Conservation (phyloP, 2,888 invertebrate species). For the Drosophila cognata region DNA sequence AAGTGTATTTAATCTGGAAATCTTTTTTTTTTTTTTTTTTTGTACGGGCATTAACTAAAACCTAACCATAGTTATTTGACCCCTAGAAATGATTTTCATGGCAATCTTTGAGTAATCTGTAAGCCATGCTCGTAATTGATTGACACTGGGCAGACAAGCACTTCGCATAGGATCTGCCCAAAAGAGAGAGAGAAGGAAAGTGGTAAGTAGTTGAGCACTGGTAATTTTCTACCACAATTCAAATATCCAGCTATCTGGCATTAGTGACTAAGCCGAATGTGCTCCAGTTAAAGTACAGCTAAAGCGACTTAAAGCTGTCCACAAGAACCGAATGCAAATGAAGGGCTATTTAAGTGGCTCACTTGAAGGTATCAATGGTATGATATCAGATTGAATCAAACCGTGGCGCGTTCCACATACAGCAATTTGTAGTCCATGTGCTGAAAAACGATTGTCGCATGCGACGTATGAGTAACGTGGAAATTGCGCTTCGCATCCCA, state of each 20-base stretch:
- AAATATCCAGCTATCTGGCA: not conserved
- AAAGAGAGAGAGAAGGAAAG: not conserved
- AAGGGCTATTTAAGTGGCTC: constrained; percentile 15
- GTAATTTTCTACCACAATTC: not conserved
- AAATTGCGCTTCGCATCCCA: not conserved
- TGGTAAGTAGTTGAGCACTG: not conserved
- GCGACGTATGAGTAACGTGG: constrained; percentile 39
- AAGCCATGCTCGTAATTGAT: not conserved
- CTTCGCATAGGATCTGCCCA: not conserved
- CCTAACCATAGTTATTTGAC: not conserved
- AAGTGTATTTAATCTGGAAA: not conserved
- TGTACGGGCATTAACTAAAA: not conserved
- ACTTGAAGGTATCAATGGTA: constrained; percentile 23
- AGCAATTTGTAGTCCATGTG: constrained; percentile 23
- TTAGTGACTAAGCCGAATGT: not conserved
- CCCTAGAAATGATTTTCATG: not conserved
- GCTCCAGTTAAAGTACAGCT: not conserved
- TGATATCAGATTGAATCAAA: constrained; percentile 31
- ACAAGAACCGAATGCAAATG: constrained; percentile 7
- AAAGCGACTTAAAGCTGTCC: not conserved
- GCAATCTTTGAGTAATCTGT: not conserved
- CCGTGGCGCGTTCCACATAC: not conserved
- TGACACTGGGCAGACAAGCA: not conserved
- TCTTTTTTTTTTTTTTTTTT: not conserved
- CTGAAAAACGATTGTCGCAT: constrained; percentile 7